Conservation (phyloP, 2,113 vertebrate genomes). For the Macheiramphus alcinus region DNA sequence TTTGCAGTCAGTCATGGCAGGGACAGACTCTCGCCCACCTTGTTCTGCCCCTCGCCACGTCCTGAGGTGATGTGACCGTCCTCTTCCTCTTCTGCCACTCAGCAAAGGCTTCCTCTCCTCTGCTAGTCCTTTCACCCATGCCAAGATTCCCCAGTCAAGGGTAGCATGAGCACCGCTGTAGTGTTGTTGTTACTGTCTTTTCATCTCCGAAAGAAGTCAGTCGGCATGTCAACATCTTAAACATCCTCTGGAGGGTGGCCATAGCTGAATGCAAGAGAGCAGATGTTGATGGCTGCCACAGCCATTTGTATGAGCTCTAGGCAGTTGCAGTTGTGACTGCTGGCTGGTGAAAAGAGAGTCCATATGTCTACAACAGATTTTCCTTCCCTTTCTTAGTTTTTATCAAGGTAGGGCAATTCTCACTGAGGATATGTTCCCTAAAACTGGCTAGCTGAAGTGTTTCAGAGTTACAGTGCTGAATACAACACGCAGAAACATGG, state of each 20-base stretch:
- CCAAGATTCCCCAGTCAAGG: not conserved
- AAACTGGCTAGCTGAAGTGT: not conserved
- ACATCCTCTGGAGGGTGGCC: not conserved
- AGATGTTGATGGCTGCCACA: not conserved
- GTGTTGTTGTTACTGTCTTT: not conserved
- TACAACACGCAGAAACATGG: not conserved
- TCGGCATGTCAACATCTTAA: not conserved
- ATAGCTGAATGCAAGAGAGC: not conserved
- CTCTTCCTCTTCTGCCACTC: not conserved
- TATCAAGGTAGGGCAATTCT: accelerated
- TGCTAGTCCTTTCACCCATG: not conserved
- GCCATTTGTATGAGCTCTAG: not conserved
- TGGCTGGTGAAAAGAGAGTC: not conserved
- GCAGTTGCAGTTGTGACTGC: not conserved
- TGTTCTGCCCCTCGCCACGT: accelerated
- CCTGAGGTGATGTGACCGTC: not conserved
- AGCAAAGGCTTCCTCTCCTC: not conserved
- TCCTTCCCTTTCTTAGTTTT: not conserved
- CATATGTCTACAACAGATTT: not conserved
- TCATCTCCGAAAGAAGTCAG: not conserved
- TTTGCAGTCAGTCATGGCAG: accelerated
- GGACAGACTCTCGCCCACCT: not conserved
- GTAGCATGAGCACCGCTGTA: not conserved
- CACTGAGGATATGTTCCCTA: not conserved
- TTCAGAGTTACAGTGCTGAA: not conserved